These are phyloP conservation scores for Amazona vittata DNA, from an alignment of 2,113 vertebrate genomes.

Conservation along the genomic window DNA sequence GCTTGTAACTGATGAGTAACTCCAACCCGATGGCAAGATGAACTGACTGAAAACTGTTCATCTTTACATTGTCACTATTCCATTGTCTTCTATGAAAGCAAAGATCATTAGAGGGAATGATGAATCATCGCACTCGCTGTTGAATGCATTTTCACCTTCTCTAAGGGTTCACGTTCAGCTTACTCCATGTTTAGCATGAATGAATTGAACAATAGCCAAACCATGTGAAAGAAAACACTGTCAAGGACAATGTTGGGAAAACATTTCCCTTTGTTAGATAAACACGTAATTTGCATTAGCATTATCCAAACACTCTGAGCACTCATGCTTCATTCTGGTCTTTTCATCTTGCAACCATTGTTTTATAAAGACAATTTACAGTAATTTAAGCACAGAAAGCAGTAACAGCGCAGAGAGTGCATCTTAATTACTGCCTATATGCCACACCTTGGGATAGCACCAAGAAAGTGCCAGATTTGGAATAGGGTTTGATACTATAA, in stretches of 20 bases:
- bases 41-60: not conserved
- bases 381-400: not conserved
- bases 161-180: not conserved
- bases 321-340: slow-evolving; percentile 7
- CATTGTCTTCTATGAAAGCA: not conserved
- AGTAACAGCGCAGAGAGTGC: not conserved
- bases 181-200: slow-evolving; percentile 7
- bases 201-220: slow-evolving; percentile 14
- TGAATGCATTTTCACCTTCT: slow-evolving; percentile 6
- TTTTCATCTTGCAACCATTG: not conserved
- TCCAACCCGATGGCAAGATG: not conserved
- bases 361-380: not conserved
- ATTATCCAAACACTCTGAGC: slow-evolving; percentile 24
- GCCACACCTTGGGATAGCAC: not conserved
- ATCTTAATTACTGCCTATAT: not conserved
- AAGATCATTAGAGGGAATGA: not conserved
- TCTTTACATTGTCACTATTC: not conserved
- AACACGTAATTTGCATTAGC: slow-evolving; percentile 31
- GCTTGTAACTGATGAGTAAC: not conserved
- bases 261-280: not conserved
- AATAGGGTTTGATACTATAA: not conserved
- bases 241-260: slow-evolving; percentile 22
- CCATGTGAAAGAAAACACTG: slow-evolving; percentile 1
- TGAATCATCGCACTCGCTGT: not conserved
- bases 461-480: not conserved